These are phyloP conservation scores for Drosophila malerkotliana DNA, from an alignment of 1,140 invertebrate species.

Conservation along the genomic window DNA sequence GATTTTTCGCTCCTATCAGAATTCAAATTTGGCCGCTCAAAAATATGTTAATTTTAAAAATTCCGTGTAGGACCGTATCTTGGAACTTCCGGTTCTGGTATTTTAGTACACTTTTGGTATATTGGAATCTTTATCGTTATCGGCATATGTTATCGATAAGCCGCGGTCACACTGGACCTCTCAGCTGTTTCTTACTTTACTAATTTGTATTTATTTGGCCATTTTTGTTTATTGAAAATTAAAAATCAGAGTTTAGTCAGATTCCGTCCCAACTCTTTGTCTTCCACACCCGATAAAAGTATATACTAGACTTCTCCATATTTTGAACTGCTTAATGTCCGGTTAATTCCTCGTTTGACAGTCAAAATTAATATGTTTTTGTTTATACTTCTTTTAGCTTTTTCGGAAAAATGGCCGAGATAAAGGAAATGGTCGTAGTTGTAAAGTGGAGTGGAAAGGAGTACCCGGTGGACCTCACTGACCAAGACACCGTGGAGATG, in stretches of 20 bases:
- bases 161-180: background rate
- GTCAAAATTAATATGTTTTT: background rate
- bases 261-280: background rate
- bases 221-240: background rate
- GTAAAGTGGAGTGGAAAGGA: constrained; percentile 94
- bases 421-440: constrained; percentile 85
- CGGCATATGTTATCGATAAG: no score
- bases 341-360: background rate
- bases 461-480: constrained; percentile 85
- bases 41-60: no score
- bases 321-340: background rate
- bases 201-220: background rate
- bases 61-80: no score
- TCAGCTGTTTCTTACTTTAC: background rate
- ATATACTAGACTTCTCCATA: background rate
- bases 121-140: no score
- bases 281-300: background rate
- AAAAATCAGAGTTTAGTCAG: background rate
- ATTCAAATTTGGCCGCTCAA: no score
- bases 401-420: constrained; percentile 39
- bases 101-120: no score
- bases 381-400: background rate
- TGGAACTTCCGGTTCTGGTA: no score
- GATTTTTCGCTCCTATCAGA: no score
- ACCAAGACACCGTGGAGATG: constrained; percentile 90